Evolutionary conservation across 2,113 vertebrate species (phyloP).

Genomic region (Actinemys pallida): DNA sequence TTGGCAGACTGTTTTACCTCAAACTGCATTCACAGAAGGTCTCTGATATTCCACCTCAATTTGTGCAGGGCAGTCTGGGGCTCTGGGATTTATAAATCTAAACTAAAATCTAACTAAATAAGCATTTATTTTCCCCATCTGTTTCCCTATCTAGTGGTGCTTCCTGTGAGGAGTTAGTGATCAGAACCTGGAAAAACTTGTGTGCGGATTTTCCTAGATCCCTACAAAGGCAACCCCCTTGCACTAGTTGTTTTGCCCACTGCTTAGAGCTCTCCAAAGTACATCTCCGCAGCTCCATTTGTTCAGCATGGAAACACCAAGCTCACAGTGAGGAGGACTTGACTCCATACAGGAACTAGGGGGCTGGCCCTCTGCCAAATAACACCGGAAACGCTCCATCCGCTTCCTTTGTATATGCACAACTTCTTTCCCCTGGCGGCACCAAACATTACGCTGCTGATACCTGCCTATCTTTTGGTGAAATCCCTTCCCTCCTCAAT

Average conservation of each 20-base stretch:
- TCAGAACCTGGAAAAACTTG: background rate
- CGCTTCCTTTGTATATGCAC: background rate
- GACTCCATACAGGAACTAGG: background rate
- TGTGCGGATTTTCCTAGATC: background rate
- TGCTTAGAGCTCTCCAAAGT: background rate
- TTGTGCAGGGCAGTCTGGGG: background rate
- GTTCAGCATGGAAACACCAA: background rate
- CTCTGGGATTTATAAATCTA: accelerated
- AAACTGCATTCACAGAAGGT: background rate
- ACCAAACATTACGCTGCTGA: background rate
- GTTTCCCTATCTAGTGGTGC: background rate
- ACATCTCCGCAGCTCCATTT: background rate
- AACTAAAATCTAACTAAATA: background rate
- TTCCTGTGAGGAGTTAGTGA: background rate
- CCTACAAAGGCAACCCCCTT: background rate
- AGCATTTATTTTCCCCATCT: background rate
- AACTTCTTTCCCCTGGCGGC: constrained; percentile 35
- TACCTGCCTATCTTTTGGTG: background rate
- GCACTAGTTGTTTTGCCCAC: background rate
- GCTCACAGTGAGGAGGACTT: background rate
- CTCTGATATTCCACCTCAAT: background rate
- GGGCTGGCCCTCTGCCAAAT: background rate
- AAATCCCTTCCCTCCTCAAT: background rate
- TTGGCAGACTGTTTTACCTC: background rate
- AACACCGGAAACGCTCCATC: background rate